Evolutionary conservation across 2,888 invertebrate species (phyloP).

Genomic region (Mythimna lalbum): DNA sequence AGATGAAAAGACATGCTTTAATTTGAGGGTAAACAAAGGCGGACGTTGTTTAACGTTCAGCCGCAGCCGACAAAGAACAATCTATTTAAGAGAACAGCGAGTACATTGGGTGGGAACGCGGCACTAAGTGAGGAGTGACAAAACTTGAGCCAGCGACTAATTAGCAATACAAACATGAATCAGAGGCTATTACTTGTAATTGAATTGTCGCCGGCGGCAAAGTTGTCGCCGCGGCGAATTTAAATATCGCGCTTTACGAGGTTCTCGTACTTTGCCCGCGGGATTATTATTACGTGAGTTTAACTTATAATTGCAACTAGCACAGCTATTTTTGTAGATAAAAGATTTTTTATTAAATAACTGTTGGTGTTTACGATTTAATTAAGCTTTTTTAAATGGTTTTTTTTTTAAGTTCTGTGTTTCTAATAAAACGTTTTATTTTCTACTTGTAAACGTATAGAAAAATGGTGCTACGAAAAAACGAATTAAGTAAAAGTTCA

Average conservation of each 20-base stretch:
- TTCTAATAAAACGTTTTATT: not conserved
- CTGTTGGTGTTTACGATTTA: not conserved
- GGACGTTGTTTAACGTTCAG: slow-evolving; percentile 75
- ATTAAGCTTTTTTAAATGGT: not conserved
- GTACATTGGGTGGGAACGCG: slow-evolving; percentile 74
- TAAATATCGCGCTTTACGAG: slow-evolving; percentile 87
- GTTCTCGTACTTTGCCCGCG: slow-evolving; percentile 78
- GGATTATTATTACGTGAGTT: slow-evolving; percentile 73
- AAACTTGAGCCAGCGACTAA: slow-evolving; percentile 90
- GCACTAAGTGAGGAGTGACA: slow-evolving; percentile 88
- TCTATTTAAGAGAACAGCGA: slow-evolving; percentile 84
- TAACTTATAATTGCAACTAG: slow-evolving; percentile 68
- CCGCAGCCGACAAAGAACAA: slow-evolving; percentile 81
- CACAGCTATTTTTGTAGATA: slow-evolving; percentile 39
- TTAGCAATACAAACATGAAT: slow-evolving; percentile 91
- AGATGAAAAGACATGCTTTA: slow-evolving; percentile 77
- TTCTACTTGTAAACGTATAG: not conserved
- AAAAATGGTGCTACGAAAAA: not conserved
- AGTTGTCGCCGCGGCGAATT: slow-evolving; percentile 87
- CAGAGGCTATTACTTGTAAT: slow-evolving; percentile 91
- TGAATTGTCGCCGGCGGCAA: slow-evolving; percentile 88
- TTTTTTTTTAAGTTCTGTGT: not conserved
- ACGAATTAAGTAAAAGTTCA: slow-evolving; percentile 21
- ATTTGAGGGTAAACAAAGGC: slow-evolving; percentile 80
- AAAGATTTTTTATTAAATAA: slow-evolving; percentile 5